A percentile compares a stretch with the other conserved stretches of the same genome.
Evolutionary conservation across 2,113 vertebrate genomes (phyloP).

Genomic region (Paratilapia polleni): DNA sequence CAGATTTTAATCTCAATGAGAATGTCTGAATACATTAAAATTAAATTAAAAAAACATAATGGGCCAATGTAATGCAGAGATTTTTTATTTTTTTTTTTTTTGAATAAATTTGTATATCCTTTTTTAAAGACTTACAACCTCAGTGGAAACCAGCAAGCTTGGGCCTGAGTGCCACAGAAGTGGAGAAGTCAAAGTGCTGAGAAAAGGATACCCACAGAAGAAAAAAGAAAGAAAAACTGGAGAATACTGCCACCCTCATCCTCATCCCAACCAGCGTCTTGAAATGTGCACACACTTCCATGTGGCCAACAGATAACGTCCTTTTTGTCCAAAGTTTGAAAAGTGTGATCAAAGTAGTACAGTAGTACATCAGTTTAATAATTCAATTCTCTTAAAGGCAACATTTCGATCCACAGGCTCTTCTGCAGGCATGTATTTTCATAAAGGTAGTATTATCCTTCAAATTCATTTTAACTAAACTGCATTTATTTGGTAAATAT

Average conservation of each 20-base stretch:
- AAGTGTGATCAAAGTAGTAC: neutral
- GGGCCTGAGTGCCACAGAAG: neutral
- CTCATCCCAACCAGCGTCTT: neutral
- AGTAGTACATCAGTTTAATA: neutral
- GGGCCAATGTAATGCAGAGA: neutral
- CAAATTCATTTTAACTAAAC: neutral
- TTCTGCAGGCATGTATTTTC: neutral
- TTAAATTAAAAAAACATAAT: neutral
- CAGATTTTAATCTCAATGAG: slow-evolving; percentile 12
- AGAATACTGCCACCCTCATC: neutral
- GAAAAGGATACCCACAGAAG: neutral
- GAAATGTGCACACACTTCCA: neutral
- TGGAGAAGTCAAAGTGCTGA: neutral
- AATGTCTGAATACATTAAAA: neutral
- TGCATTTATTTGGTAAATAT: slow-evolving; percentile 6
- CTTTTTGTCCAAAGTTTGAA: neutral
- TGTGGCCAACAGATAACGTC: neutral
- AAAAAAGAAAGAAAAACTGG: no score
- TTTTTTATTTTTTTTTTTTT: no score
- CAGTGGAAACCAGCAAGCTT: neutral
- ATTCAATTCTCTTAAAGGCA: neutral
- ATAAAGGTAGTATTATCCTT: neutral
- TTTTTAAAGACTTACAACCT: slow-evolving; percentile 1
- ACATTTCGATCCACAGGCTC: neutral
- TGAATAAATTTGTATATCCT: slow-evolving; percentile 8